phyloP scores from a whole-genome alignment of 1,140 invertebrate species.

The Calosoma granatense region DNA sequence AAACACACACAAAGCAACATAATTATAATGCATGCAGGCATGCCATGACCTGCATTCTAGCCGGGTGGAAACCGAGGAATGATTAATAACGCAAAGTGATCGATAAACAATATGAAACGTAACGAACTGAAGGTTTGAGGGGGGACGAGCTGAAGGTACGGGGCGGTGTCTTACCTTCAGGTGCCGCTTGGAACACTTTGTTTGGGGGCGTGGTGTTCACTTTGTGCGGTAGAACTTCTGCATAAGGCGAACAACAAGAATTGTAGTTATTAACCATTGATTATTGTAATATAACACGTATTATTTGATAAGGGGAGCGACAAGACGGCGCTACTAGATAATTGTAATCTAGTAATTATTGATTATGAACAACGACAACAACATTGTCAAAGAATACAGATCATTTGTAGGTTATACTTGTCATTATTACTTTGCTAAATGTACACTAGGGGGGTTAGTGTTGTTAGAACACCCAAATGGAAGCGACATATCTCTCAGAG shows the following conservation, averaged over 20 bases:
- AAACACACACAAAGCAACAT: slow-evolving; percentile 6
- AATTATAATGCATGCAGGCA: slow-evolving; percentile 7
- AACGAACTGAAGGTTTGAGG: background rate
- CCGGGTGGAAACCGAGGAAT: background rate
- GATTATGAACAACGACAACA: slow-evolving; percentile 5
- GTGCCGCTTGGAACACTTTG: slow-evolving; percentile 47
- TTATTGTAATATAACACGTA: background rate
- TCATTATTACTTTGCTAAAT: background rate
- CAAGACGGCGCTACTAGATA: no score
- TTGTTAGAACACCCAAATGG: background rate
- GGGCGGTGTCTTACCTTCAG: slow-evolving; percentile 36
- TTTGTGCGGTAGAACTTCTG: slow-evolving; percentile 42
- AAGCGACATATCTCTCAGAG: background rate
- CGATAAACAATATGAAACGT: no score
- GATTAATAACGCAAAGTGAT: slow-evolving; percentile 2
- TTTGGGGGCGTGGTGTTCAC: slow-evolving; percentile 27
- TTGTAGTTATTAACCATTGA: background rate
- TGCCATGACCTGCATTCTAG: slow-evolving; percentile 7
- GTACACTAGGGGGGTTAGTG: background rate
- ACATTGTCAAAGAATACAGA: slow-evolving; percentile 1
- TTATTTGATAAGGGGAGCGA: no score
- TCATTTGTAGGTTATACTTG: background rate
- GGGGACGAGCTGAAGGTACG: background rate
- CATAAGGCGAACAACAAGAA: slow-evolving; percentile 33
- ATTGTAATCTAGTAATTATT: background rate